Conservation (phyloP, 2,797 vertebrate species). For the Bufotes viridis region DNA sequence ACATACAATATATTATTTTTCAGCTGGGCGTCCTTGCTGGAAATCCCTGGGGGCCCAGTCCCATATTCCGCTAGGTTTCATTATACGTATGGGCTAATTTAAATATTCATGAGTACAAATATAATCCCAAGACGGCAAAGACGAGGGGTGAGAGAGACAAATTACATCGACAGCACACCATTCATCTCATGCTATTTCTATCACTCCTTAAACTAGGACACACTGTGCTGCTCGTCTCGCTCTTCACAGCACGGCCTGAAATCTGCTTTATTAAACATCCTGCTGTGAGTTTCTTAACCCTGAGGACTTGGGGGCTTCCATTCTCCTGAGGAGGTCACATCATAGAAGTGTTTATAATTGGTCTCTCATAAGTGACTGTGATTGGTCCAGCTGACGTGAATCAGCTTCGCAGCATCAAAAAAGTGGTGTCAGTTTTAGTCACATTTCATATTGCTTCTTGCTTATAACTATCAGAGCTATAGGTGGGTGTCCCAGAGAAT, state of each 20-base stretch:
- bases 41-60: not conserved
- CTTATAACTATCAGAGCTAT: too few species aligned
- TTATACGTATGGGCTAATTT: constrained; percentile 22
- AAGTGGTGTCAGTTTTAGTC: too few species aligned
- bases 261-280: not conserved
- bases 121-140: constrained; percentile 37
- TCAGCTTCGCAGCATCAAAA: too few species aligned
- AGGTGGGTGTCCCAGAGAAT: too few species aligned
- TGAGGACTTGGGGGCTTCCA: not conserved
- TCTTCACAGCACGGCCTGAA: not conserved
- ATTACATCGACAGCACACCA: constrained; percentile 34
- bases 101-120: constrained; percentile 54
- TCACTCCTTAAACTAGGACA: constrained; percentile 53
- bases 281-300: not conserved
- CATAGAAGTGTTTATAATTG: not conserved
- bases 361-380: not conserved
- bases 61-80: constrained; percentile 7
- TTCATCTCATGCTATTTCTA: constrained; percentile 57
- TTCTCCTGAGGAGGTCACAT: not conserved
- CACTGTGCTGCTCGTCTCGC: constrained; percentile 11
- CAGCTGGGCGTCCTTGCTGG: not conserved
- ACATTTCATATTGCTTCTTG: too few species aligned
- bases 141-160: constrained; percentile 43
- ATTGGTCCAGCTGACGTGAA: not conserved
- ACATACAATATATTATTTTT: not conserved